Base-by-base conservation (phyloP, 2,797 vertebrate genomes). In the Melanogrammus aeglefinus region DNA sequence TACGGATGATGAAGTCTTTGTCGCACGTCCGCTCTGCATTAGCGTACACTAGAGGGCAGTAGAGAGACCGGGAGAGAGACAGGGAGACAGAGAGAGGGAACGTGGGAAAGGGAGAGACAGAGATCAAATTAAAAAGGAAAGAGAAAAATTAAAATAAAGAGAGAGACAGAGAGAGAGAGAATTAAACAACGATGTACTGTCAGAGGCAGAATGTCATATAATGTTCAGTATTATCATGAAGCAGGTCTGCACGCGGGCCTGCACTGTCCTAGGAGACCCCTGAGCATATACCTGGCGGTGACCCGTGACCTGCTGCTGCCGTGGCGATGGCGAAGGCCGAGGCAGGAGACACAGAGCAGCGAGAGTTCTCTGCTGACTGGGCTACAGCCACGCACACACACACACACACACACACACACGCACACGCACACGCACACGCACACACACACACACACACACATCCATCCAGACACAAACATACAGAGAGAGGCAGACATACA, bases 251-350 rank as follows among this genome's bases (percentile, higher is more conserved):
- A 57, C 18, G 21, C 18, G 18, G 21, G 21, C 57, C 47, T 71
- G 27, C 29, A 27, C 27, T 29, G 69, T 33, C 69, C 3, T 27
- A 1, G 4, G 27, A 1, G 69, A 71, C 69, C 14, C 24, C 24
- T 31, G 69, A 31, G 69, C 76, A 27, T 74, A 77, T 89, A 97
- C 97, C 97, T 93, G 97, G 95, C 0, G 97, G 95, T 81, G 96
- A 95, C 77, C 96, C 95, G 0, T 98, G 97, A 79, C 97, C 97
- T 4, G 97, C 97, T 79, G 96, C 97, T 57, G 97, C 97, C 8
- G 97, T 99, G 84, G 98, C 98, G 18, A 99, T 99, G 57, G 98
- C 97, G 79, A 99, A 99, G 2, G 98, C 98, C 81, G 98, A 99
- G 36, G 96, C 96, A 70, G 98, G 97, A 27, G 98, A 98, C 81